Conservation (phyloP, 2,888 invertebrate genomes). For the Melinaea menophilus region DNA sequence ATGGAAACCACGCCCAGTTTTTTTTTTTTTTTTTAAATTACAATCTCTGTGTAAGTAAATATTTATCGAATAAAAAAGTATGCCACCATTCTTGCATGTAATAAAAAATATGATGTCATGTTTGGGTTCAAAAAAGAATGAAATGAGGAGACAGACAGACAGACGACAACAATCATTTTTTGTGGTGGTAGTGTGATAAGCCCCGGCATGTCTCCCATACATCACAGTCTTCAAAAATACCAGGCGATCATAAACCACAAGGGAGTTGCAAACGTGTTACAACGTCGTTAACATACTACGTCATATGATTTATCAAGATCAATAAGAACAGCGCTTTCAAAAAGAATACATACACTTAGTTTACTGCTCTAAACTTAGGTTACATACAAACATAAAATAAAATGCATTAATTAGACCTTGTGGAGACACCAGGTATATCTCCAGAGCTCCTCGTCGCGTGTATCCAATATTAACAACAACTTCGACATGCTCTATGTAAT, state of each 20-base stretch:
- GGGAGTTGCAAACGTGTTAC: background rate
- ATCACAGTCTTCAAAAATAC: slow-evolving; percentile 27
- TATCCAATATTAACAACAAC: slow-evolving; percentile 84
- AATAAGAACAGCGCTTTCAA: background rate
- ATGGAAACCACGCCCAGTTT: too few species aligned
- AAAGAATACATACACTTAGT: too few species aligned
- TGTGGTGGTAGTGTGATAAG: background rate
- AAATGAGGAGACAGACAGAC: background rate
- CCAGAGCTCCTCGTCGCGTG: slow-evolving; percentile 85
- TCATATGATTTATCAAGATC: background rate
- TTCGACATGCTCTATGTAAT: slow-evolving; percentile 91
- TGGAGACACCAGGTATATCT: slow-evolving; percentile 86
- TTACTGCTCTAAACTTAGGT: too few species aligned
- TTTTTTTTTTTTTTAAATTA: too few species aligned
- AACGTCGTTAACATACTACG: too few species aligned
- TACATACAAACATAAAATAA: background rate
- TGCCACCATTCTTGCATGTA: too few species aligned
- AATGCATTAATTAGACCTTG: slow-evolving; percentile 71
- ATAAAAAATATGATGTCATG: too few species aligned
- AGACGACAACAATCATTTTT: background rate
- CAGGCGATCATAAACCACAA: slow-evolving; percentile 38
- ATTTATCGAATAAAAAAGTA: too few species aligned
- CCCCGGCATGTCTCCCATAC: slow-evolving; percentile 3
- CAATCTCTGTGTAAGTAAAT: too few species aligned
- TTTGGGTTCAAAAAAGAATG: slow-evolving; percentile 4